phyloP scores from a whole-genome alignment of 2,888 invertebrate genomes.

The Meliscaeva auricollis region DNA sequence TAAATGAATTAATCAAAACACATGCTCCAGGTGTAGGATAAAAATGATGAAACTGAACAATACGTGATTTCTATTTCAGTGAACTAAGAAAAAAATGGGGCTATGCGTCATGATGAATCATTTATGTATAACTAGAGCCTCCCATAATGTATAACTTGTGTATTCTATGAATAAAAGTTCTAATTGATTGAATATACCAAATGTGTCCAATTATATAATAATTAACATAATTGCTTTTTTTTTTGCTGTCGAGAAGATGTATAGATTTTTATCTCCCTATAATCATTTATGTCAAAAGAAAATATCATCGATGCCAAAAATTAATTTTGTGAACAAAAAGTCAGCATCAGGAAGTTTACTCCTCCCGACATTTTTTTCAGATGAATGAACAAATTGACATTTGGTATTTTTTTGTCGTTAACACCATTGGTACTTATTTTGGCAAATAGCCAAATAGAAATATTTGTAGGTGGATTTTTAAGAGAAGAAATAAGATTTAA shows the following conservation, averaged over 20 bases:
- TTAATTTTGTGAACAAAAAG: too few relatives aligned
- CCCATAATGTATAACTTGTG: background rate
- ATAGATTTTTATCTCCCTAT: background rate
- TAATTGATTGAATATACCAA: conserved; percentile 1
- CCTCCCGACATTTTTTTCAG: too few relatives aligned
- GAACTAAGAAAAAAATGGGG: background rate
- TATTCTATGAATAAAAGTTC: background rate
- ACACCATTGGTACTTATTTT: too few relatives aligned
- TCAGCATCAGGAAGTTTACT: too few relatives aligned
- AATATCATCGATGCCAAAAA: too few relatives aligned
- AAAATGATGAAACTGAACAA: background rate
- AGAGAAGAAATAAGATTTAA: too few relatives aligned
- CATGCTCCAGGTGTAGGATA: background rate
- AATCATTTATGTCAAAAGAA: too few relatives aligned
- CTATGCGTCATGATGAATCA: background rate
- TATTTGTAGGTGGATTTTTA: too few relatives aligned
- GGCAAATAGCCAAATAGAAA: too few relatives aligned
- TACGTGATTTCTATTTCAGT: background rate
- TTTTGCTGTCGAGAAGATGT: background rate
- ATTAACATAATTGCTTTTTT: background rate
- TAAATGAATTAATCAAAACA: background rate
- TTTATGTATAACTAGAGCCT: background rate
- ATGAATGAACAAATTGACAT: too few relatives aligned
- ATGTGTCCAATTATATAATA: background rate
- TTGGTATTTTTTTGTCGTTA: too few relatives aligned